Base-by-base conservation (phyloP, 2,888 invertebrate genomes). In the Meiosimyza decipiens region DNA sequence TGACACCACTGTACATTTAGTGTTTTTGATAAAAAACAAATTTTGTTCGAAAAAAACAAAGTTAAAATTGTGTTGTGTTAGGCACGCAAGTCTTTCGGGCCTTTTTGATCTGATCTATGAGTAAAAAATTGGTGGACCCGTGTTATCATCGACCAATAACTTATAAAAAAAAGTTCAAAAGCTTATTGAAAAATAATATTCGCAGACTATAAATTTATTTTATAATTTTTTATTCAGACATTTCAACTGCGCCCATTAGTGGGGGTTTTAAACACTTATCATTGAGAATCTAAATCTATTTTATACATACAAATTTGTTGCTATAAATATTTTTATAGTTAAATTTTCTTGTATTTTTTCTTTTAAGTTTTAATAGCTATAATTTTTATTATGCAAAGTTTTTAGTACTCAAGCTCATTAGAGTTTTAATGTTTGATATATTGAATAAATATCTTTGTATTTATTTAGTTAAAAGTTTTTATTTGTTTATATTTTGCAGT, bases 171-270 rank as follows among this genome's bases (percentile, higher is more conserved):
- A 40, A 40, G 40, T 40, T 40, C 40, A 40, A 74, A 76, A 71
- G 63, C 73, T 70, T 73, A 76, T 76, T 73, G 71, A 73, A 73
- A 74, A 67, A 75, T 73, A 65, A n/a, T 74, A 75, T 69, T 73
- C 74, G 74, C 71, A 69, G 40, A 49, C 4, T 5, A 66, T 54
- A 40, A 65, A 33, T 15, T 51, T 28, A 16, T 11, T 55, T 57
- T 16, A 67, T 13, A 13, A 28, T 28, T 59, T 64, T 68, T 72
- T 71, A 63, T 74, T 74, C 71, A 49, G 67, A 73, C 51, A 50
- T 22, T 63, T 15, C 28, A 59, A n/a, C n/a, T n/a, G n/a, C n/a
- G n/a, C n/a, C n/a, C n/a, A n/a, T n/a, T n/a, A 59, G 6, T 55
- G 55, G 57, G 22, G 22, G 22, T 11, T 57, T 57, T 51, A 60